These are phyloP conservation scores for Tauraco erythrolophus DNA, from an alignment of 2,113 vertebrate species.

Conservation along the genomic window DNA sequence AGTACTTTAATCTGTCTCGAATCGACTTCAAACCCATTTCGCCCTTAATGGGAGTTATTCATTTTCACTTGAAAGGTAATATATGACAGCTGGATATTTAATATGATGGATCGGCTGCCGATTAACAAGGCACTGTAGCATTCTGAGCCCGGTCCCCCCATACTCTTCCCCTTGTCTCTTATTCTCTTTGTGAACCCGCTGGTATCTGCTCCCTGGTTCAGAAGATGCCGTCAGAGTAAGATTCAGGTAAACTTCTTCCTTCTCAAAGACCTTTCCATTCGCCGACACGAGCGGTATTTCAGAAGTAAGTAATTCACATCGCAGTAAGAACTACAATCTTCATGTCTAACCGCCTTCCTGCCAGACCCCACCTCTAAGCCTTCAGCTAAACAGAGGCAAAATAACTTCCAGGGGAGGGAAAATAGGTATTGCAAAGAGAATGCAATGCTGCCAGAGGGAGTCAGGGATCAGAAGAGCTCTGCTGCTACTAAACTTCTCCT, in stretches of 20 bases:
- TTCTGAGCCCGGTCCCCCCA: slow-evolving; percentile 62
- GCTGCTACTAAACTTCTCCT: neutral
- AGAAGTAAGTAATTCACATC: neutral
- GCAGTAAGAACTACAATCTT: neutral
- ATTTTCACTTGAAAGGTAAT: slow-evolving; percentile 87
- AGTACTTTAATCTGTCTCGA: slow-evolving; percentile 84
- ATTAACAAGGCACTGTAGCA: slow-evolving; percentile 80
- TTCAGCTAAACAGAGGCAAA: neutral
- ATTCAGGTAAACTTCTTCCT: neutral
- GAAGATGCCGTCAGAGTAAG: neutral
- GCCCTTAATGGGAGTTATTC: slow-evolving; percentile 85
- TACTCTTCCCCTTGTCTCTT: slow-evolving; percentile 51
- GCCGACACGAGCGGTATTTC: neutral
- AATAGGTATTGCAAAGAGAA: neutral
- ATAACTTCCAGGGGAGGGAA: neutral
- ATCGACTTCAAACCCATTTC: slow-evolving; percentile 86
- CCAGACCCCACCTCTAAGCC: neutral
- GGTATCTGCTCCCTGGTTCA: neutral
- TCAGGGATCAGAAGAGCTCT: neutral
- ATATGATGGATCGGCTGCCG: slow-evolving; percentile 80
- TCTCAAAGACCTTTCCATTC: neutral
- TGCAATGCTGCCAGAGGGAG: neutral
- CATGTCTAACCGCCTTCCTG: neutral
- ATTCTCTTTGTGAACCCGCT: neutral
- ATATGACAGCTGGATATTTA: slow-evolving; percentile 83